These are phyloP conservation scores for Stratiomys singularior DNA, from an alignment of 2,888 invertebrate genomes.

Conservation along the genomic window DNA sequence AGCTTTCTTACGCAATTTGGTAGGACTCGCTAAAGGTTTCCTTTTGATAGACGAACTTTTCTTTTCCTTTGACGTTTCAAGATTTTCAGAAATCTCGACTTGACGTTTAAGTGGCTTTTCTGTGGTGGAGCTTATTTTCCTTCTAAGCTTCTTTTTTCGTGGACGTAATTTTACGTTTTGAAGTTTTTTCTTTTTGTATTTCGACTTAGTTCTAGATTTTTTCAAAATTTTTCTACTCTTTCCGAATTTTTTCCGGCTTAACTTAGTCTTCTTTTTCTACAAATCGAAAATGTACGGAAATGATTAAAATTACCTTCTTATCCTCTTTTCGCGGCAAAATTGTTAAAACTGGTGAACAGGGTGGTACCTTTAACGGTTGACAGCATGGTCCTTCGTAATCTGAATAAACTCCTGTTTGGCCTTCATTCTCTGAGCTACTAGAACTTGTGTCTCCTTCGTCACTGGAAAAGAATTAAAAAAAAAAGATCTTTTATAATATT, in stretches of 20 bases:
- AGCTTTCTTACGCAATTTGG: background rate
- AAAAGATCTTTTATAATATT: no score
- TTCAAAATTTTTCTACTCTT: background rate
- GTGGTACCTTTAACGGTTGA: conserved; percentile 71
- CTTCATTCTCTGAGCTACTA: conserved; percentile 75
- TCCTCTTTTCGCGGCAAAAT: conserved; percentile 58
- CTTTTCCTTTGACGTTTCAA: background rate
- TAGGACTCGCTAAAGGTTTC: background rate
- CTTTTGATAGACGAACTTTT: background rate
- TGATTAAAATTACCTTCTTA: conserved; percentile 37
- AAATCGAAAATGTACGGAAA: background rate
- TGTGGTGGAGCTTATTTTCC: no score
- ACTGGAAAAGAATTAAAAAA: conserved; percentile 66
- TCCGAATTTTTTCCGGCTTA: background rate
- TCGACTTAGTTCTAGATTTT: background rate
- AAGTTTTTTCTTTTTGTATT: background rate
- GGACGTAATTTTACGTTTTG: no score
- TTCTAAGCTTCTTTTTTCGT: no score
- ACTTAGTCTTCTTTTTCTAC: background rate
- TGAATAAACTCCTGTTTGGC: conserved; percentile 62
- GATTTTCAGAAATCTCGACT: background rate
- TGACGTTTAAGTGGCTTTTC: no score
- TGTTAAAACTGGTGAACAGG: conserved; percentile 75
- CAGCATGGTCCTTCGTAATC: conserved; percentile 65
- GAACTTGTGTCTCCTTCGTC: conserved; percentile 83